Conservation (phyloP, 2,888 invertebrate species). For the Hymenopus coronatus region DNA sequence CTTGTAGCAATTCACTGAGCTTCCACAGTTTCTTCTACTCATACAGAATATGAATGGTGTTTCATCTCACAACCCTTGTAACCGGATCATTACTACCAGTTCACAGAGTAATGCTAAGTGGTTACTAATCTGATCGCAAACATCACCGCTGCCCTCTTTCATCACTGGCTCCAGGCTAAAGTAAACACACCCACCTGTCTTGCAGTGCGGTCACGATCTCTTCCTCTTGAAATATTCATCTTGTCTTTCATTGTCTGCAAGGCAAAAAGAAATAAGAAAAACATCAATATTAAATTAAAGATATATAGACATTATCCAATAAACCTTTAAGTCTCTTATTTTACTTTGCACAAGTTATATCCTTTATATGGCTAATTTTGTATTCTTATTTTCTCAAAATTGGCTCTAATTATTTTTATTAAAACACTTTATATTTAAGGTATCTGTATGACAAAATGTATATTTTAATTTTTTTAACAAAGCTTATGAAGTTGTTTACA, state of each 20-base stretch:
- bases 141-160: not conserved
- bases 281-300: not conserved
- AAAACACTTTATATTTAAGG: no score
- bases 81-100: not conserved
- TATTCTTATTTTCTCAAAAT: no score
- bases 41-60: not conserved
- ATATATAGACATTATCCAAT: no score
- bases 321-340: no score
- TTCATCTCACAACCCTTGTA: not conserved
- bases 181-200: conserved; percentile 65
- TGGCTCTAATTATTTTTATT: no score
- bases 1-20: not conserved
- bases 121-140: not conserved
- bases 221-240: conserved; percentile 78
- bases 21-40: no score
- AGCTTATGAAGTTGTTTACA: no score
- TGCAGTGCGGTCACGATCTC: conserved; percentile 80
- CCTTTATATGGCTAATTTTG: no score
- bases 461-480: no score
- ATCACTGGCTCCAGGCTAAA: conserved; percentile 40
- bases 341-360: no score
- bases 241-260: conserved; percentile 83
- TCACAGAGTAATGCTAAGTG: not conserved
- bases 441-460: no score
- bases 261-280: conserved; percentile 34